Conservation (phyloP, 2,797 vertebrate genomes). For the Leptatherina wallacei region DNA sequence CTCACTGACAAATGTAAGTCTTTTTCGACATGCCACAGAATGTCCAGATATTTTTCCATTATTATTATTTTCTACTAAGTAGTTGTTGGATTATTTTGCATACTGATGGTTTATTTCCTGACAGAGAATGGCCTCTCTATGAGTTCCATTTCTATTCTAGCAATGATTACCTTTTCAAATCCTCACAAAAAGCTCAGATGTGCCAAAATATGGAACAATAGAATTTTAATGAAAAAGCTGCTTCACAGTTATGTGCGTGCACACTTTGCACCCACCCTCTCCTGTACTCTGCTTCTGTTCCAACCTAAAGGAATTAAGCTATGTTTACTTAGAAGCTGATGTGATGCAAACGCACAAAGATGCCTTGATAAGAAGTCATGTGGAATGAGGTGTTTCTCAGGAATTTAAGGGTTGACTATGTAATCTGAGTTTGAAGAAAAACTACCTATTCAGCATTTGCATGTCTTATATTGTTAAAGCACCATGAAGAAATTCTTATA, state of each 20-base stretch:
- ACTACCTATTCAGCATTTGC: not conserved
- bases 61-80: not conserved
- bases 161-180: not conserved
- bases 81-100: conserved; percentile 9
- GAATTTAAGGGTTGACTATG: conserved; percentile 4
- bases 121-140: not conserved
- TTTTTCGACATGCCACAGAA: not conserved
- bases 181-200: not conserved
- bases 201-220: not conserved
- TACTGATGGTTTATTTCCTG: conserved; percentile 1
- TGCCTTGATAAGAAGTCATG: conserved; percentile 22
- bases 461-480: not conserved
- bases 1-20: not conserved
- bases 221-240: conserved; percentile 1
- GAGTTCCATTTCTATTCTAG: not conserved
- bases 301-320: not conserved
- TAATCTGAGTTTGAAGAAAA: conserved; percentile 19
- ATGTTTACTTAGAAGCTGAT: conserved; percentile 13
- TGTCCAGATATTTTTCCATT: not conserved
- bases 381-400: conserved; percentile 28
- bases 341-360: conserved; percentile 16
- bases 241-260: not conserved
- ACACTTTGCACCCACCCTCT: not conserved
- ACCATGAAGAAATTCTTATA: not conserved
- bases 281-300: not conserved